phyloP scores from a whole-genome alignment of 2,888 invertebrate species.

The Spodoptera littoralis region DNA sequence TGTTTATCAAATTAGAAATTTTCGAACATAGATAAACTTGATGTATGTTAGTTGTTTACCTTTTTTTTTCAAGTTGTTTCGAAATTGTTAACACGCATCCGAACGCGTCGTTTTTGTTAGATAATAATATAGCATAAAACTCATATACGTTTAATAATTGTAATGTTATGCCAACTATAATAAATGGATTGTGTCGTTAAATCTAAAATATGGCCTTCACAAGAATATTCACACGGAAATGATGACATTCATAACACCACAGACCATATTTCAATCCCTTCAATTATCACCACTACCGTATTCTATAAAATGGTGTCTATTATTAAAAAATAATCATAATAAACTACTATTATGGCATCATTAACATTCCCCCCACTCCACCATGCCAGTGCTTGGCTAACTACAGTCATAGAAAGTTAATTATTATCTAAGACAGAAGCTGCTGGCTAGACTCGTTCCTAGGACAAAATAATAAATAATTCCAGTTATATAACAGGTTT shows the following conservation, averaged over 20 bases:
- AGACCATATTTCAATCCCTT: background rate
- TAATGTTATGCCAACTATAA: background rate
- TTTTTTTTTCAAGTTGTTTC: constrained; percentile 11
- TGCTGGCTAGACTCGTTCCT: constrained; percentile 74
- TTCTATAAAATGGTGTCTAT: constrained; percentile 21
- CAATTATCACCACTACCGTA: background rate
- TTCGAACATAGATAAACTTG: constrained; percentile 41
- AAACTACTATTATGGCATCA: constrained; percentile 40
- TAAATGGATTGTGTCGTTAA: too few relatives aligned
- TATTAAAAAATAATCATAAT: constrained; percentile 48
- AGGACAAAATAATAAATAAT: constrained; percentile 87
- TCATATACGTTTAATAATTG: background rate
- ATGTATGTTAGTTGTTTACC: constrained; percentile 33
- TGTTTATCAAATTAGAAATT: constrained; percentile 53
- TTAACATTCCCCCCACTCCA: constrained; percentile 40
- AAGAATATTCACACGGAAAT: too few relatives aligned
- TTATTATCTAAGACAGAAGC: constrained; percentile 85
- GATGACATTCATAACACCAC: too few relatives aligned
- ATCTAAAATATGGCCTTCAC: too few relatives aligned
- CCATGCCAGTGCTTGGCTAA: constrained; percentile 45
- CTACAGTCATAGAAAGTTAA: constrained; percentile 75
- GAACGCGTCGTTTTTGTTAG: constrained; percentile 14
- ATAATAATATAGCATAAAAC: constrained; percentile 6
- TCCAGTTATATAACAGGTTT: constrained; percentile 87
- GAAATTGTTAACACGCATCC: constrained; percentile 13